Evolutionary conservation across 2,113 vertebrate species (phyloP), one percentile per base, ranked within the genome.

Genomic region (Antennarius striatus): DNA sequence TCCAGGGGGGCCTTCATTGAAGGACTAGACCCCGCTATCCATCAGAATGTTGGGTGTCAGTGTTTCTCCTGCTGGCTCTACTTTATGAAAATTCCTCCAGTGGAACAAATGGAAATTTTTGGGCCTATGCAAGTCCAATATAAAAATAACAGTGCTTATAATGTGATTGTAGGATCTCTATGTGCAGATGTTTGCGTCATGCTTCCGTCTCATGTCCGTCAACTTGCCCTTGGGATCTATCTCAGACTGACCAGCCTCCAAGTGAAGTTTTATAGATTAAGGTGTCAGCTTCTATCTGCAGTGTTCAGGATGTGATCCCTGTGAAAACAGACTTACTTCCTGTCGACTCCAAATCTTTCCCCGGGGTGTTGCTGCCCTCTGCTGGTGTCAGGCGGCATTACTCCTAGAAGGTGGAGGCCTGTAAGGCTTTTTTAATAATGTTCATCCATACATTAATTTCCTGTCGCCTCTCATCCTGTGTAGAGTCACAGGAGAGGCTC

Each of bases 321-420:
- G n/a, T 10, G 9, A 49, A 65, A 2, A 0, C 30, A 56, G 16
- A 47, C 17, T 36, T 4, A 17, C 22, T 30, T 3, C 22, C 5
- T 28, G 10, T 51, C 3, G 1, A 0, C 29, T 9, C 0, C 29
- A 60, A 10, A 51, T 74, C 66, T 78, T 75, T 76, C 10, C 62
- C 75, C 81, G 67, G 73, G 56, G 62, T 75, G 32, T 83, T 52
- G 81, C 78, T 86, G 89, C 22, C 86, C 80, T 88, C 89, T 89
- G 64, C 79, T 89, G 89, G 68, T 56, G 7, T 10, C 30, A 1
- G 2, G 39, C 15, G 17, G 49, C 62, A 86, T 71, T 79, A 60
- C 85, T 83, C 28, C 9, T 3, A 39, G 12, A 56, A 6, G 30
- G 11, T 16, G 3, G 2, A 2, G 3, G 48, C 10, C 16, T 22